Evolutionary conservation across 30 jellyfish, hydroid and myxozoan genomes (phyloP).

Genomic region (Sanderia malayensis): DNA sequence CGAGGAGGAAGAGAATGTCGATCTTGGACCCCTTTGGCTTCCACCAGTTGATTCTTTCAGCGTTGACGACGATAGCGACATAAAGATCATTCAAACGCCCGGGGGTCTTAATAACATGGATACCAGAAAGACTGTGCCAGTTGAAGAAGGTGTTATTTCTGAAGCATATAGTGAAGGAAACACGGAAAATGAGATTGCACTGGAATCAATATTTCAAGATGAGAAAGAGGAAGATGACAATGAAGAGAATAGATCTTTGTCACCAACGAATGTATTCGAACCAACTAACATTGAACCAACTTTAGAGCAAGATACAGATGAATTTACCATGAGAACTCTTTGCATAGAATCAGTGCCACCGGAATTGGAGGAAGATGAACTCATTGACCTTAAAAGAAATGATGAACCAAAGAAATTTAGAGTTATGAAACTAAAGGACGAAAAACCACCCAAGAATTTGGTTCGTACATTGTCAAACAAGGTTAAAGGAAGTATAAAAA

Average conservation of each 20-base stretch:
- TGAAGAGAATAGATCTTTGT: neutral
- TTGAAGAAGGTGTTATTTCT: neutral
- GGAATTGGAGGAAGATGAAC: neutral
- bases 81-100: neutral
- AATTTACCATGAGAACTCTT: neutral
- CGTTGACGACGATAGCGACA: neutral
- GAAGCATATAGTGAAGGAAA: neutral
- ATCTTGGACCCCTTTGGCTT: neutral
- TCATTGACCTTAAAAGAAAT: neutral
- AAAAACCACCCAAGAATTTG: neutral
- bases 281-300: neutral
- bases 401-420: neutral
- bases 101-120: neutral
- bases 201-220: neutral
- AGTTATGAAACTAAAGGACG: neutral
- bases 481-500: neutral
- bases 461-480: neutral
- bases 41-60: neutral
- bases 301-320: neutral
- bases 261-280: neutral
- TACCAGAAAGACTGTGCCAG: neutral
- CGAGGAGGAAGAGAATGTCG: constrained; percentile 2
- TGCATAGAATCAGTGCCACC: neutral
- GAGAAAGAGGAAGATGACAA: neutral
- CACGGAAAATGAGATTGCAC: neutral